Conservation (phyloP, 2,113 vertebrate species). For the Myiagra hebetior region DNA sequence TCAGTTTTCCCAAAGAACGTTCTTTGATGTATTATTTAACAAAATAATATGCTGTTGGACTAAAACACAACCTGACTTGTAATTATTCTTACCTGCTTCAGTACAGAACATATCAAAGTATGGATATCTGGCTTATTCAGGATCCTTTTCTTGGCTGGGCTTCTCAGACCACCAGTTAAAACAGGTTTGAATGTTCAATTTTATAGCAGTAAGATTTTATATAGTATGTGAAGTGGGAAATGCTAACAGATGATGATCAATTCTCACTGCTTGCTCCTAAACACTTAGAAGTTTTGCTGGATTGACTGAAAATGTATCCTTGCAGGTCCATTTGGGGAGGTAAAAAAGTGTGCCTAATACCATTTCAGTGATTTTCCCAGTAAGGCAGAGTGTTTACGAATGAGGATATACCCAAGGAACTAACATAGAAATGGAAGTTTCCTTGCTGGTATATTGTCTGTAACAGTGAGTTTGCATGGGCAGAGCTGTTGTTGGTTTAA, state of each 20-base stretch:
- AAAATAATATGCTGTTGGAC: neutral
- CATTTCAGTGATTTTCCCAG: neutral
- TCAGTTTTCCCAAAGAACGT: neutral
- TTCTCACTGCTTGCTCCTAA: neutral
- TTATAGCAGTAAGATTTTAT: neutral
- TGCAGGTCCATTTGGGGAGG: neutral
- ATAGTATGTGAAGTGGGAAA: neutral
- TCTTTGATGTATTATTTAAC: neutral
- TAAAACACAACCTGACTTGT: neutral
- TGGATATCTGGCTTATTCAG: constrained; percentile 80
- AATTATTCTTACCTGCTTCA: constrained; percentile 33
- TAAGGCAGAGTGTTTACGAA: neutral
- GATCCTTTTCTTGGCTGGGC: constrained; percentile 77
- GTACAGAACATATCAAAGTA: constrained; percentile 74
- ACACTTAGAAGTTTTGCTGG: neutral
- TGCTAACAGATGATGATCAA: neutral
- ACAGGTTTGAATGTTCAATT: constrained; percentile 54
- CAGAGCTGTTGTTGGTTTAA: neutral
- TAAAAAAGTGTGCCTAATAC: neutral
- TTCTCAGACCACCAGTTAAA: constrained; percentile 77
- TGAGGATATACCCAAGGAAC: neutral
- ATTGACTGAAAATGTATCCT: neutral
- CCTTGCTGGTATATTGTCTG: neutral
- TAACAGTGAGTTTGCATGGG: neutral
- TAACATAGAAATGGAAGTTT: neutral